A percentile compares a stretch with the other conserved stretches of the same genome.
Evolutionary conservation across 1,140 invertebrate genomes (phyloP).

Genomic region (Drosophila takahashii): DNA sequence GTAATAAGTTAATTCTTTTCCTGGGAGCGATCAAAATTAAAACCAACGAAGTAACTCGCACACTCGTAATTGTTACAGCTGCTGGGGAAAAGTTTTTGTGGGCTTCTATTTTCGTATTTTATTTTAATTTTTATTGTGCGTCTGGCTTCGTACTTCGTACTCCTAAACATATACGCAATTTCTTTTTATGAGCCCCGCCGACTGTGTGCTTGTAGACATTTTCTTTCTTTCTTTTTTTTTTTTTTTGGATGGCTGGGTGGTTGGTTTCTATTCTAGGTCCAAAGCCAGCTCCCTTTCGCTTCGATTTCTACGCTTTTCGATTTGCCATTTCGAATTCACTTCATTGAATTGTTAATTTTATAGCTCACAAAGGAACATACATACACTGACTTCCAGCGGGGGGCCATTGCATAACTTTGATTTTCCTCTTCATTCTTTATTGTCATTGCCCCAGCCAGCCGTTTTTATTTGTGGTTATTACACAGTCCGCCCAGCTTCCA

Average conservation of each 20-base stretch:
- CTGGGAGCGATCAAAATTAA: neutral
- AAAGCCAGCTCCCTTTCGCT: conserved; percentile 9
- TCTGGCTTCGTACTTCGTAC: conserved; percentile 14
- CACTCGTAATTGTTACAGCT: conserved; percentile 40
- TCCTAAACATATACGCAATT: conserved; percentile 36
- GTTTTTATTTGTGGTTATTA: conserved; percentile 73
- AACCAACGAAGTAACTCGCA: neutral
- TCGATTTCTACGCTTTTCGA: conserved; percentile 64
- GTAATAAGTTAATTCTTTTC: neutral
- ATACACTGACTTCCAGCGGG: neutral
- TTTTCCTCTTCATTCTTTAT: conserved; percentile 57
- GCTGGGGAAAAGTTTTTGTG: conserved; percentile 38
- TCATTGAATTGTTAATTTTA: conserved; percentile 82
- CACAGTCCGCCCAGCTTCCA: conserved; percentile 30
- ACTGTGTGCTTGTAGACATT: conserved; percentile 12
- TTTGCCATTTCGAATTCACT: conserved; percentile 75
- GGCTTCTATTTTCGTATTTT: conserved; percentile 54
- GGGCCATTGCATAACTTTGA: conserved; percentile 38
- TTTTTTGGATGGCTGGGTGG: neutral
- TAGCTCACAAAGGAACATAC: conserved; percentile 34
- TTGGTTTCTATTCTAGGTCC: conserved; percentile 7
- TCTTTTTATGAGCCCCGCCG: conserved; percentile 59
- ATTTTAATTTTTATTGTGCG: conserved; percentile 73
- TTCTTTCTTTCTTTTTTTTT: neutral
- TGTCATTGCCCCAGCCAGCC: conserved; percentile 63